Percentiles rank a stretch among this genome's conserved stretches.
phyloP scores from a whole-genome alignment of 2,888 invertebrate species.

The Rhingia campestris region DNA sequence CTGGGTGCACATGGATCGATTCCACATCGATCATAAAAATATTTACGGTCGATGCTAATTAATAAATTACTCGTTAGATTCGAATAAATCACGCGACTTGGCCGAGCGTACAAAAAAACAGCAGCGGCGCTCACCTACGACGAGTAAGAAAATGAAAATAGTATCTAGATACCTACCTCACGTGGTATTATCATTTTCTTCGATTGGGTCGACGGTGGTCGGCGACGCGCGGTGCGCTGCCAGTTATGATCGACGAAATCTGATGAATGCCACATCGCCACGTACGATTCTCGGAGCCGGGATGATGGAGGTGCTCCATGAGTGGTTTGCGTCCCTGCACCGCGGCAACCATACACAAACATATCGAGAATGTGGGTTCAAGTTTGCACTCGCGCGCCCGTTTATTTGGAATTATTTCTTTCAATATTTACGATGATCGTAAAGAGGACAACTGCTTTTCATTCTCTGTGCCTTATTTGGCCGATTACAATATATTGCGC shows the following conservation, averaged over 20 bases:
- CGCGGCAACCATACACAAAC: not conserved
- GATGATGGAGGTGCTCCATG: slow-evolving; percentile 57
- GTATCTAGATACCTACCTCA: not conserved
- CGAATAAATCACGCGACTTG: slow-evolving; percentile 62
- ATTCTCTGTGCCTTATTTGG: slow-evolving; percentile 70
- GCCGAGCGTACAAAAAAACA: slow-evolving; percentile 43
- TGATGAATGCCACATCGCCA: slow-evolving; percentile 65
- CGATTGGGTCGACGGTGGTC: not conserved
- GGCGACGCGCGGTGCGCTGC: slow-evolving; percentile 29
- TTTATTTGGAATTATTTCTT: slow-evolving; percentile 71
- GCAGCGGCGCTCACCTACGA: slow-evolving; percentile 21
- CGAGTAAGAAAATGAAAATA: slow-evolving; percentile 41
- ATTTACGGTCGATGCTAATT: slow-evolving; percentile 67
- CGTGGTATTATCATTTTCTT: slow-evolving; percentile 36
- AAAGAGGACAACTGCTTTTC: slow-evolving; percentile 74
- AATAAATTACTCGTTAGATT: slow-evolving; percentile 69
- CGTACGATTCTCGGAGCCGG: slow-evolving; percentile 28
- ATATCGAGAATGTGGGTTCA: slow-evolving; percentile 51
- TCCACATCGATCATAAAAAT: slow-evolving; percentile 62
- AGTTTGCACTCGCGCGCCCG: slow-evolving; percentile 56
- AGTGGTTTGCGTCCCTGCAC: not conserved
- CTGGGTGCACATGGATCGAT: slow-evolving; percentile 27
- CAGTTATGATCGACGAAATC: slow-evolving; percentile 71
- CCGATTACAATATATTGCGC: slow-evolving; percentile 55
- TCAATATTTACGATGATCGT: slow-evolving; percentile 72